Evolutionary conservation across 2,888 invertebrate species (phyloP).

Genomic region (Bombyx huttoni): DNA sequence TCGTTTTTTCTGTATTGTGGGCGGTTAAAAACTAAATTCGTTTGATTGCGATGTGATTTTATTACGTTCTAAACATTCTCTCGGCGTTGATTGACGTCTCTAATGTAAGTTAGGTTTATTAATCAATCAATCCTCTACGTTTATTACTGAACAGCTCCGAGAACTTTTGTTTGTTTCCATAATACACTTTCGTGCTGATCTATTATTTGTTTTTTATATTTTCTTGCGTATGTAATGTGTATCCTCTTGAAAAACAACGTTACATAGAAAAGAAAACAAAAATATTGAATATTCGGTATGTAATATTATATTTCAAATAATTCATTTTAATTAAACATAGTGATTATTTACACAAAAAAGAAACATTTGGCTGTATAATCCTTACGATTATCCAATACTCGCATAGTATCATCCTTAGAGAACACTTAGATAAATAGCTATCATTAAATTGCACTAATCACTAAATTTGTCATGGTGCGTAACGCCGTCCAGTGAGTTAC

Average conservation of each 20-base stretch:
- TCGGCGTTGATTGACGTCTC: slow-evolving; percentile 51
- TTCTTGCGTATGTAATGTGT: too few species aligned
- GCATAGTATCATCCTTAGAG: slow-evolving; percentile 9
- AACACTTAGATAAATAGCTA: slow-evolving; percentile 56
- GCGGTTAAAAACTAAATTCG: slow-evolving; percentile 31
- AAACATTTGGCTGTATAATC: slow-evolving; percentile 65
- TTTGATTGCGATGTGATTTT: slow-evolving; percentile 49
- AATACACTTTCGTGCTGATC: too few species aligned
- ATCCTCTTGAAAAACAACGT: too few species aligned
- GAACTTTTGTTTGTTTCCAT: too few species aligned
- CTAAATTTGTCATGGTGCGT: slow-evolving; percentile 62
- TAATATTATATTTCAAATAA: slow-evolving; percentile 68
- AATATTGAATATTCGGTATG: slow-evolving; percentile 37
- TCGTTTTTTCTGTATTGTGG: slow-evolving; percentile 37
- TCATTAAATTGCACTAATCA: slow-evolving; percentile 65
- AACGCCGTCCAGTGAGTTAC: slow-evolving; percentile 50
- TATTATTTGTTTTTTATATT: too few species aligned
- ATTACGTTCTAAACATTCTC: slow-evolving; percentile 30
- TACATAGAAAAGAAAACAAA: slow-evolving; percentile 1
- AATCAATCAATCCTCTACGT: slow-evolving; percentile 53
- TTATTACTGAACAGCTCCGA: slow-evolving; percentile 25
- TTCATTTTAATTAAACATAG: slow-evolving; percentile 64
- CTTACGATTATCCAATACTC: slow-evolving; percentile 17
- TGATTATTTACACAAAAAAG: slow-evolving; percentile 53
- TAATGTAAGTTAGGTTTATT: slow-evolving; percentile 53